Percentiles rank a stretch among this genome's conserved stretches.
Evolutionary conservation across 2,888 invertebrate genomes (phyloP).

Genomic region (Platerodrilus igneus): DNA sequence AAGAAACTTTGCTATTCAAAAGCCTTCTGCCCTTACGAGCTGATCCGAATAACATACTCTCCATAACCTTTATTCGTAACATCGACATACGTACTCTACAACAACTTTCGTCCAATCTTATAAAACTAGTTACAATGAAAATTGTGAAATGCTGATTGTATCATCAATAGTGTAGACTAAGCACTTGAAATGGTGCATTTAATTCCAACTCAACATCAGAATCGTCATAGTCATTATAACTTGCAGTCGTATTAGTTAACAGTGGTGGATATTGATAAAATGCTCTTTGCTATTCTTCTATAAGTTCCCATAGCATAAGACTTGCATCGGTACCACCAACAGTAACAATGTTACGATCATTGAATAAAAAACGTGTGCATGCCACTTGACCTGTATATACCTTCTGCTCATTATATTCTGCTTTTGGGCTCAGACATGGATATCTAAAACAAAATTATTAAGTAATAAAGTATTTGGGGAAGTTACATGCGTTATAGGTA

Average conservation of each 20-base stretch:
- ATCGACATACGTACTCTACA: too few relatives aligned
- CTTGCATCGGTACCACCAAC: slow-evolving; percentile 86
- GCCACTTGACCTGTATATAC: slow-evolving; percentile 81
- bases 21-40: too few relatives aligned
- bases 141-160: too few relatives aligned
- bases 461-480: too few relatives aligned
- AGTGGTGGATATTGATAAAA: slow-evolving; percentile 30
- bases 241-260: not conserved
- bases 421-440: slow-evolving; percentile 79
- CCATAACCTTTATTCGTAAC: too few relatives aligned
- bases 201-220: slow-evolving; percentile 40
- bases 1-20: too few relatives aligned
- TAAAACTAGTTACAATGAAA: too few relatives aligned
- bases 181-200: slow-evolving; percentile 42
- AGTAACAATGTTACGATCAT: slow-evolving; percentile 79
- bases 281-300: slow-evolving; percentile 63
- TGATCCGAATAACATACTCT: too few relatives aligned
- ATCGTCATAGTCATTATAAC: slow-evolving; percentile 29
- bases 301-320: slow-evolving; percentile 86
- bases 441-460: too few relatives aligned
- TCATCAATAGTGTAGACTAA: slow-evolving; percentile 36
- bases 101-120: too few relatives aligned
- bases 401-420: slow-evolving; percentile 84
- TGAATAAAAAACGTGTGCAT: slow-evolving; percentile 76
- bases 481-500: too few relatives aligned